Percentiles rank a stretch among this genome's conserved stretches.
phyloP scores from a whole-genome alignment of 23 tunicate genomes.

The Styela clava region DNA sequence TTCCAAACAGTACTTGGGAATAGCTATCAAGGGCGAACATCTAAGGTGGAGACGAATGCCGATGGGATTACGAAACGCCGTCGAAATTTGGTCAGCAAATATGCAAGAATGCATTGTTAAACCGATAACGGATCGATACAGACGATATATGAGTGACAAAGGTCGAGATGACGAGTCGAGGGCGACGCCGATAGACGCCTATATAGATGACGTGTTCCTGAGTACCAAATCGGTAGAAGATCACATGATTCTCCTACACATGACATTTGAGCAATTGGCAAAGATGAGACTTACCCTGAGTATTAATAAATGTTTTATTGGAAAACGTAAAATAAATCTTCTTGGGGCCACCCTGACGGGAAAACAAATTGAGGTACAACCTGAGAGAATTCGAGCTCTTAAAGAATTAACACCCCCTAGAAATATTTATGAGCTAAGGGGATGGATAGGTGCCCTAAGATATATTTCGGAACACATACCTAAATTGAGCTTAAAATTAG shows the following conservation, averaged over 20 bases:
- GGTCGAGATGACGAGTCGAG: neutral
- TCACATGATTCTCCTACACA: conserved; percentile 19
- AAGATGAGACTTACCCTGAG: neutral
- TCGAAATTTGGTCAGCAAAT: neutral
- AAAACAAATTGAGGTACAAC: conserved; percentile 1
- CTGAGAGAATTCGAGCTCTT: conserved; percentile 24
- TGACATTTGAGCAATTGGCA: conserved; percentile 12
- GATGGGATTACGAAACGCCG: neutral
- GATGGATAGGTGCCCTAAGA: neutral
- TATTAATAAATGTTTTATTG: conserved; percentile 5
- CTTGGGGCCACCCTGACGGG: conserved; percentile 16
- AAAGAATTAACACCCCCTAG: conserved; percentile 16
- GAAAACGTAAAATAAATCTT: neutral
- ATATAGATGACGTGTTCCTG: conserved; percentile 35
- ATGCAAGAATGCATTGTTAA: conserved; percentile 2
- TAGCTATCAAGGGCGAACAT: neutral
- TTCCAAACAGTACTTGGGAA: neutral
- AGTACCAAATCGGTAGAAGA: conserved; percentile 23
- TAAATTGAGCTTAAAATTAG: neutral
- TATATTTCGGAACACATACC: conserved; percentile 32
- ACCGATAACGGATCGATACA: neutral
- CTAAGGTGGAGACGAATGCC: conserved; percentile 2
- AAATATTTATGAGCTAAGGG: neutral
- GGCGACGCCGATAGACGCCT: conserved; percentile 4
- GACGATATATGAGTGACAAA: neutral